Evolutionary conservation across 2,888 invertebrate species (phyloP).

Genomic region (Rambutsinella grinnellia): DNA sequence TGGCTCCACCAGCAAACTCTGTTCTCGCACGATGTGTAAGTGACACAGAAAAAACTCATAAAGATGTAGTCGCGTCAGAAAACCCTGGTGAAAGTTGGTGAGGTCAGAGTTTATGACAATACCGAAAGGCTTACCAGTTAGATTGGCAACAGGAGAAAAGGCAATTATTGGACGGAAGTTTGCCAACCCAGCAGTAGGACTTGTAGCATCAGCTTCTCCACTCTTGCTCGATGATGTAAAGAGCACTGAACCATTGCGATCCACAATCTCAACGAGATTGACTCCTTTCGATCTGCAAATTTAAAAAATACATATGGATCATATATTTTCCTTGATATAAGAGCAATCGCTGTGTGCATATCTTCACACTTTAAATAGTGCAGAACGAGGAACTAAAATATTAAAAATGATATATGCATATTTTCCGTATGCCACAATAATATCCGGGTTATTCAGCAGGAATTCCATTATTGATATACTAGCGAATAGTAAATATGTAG

Average conservation of each 20-base stretch:
- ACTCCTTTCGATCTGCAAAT: constrained; percentile 56
- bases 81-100: constrained; percentile 20
- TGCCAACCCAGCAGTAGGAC: constrained; percentile 57
- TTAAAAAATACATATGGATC: constrained; percentile 11
- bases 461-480: background rate
- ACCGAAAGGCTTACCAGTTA: constrained; percentile 61
- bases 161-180: constrained; percentile 65
- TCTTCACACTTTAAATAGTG: background rate
- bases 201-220: constrained; percentile 54
- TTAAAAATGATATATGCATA: background rate
- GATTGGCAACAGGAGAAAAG: constrained; percentile 66
- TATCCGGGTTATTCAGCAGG: no score
- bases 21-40: no score
- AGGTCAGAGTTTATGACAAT: constrained; percentile 47
- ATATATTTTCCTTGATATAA: background rate
- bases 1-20: no score
- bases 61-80: background rate
- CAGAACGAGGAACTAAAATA: no score
- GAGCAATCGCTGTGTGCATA: background rate
- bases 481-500: background rate
- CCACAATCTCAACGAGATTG: constrained; percentile 63
- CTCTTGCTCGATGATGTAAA: constrained; percentile 54
- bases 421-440: no score
- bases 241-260: constrained; percentile 63
- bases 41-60: constrained; percentile 2